Evolutionary conservation across 2,888 invertebrate species (phyloP).

Genomic region (Platycheirus rosarum): DNA sequence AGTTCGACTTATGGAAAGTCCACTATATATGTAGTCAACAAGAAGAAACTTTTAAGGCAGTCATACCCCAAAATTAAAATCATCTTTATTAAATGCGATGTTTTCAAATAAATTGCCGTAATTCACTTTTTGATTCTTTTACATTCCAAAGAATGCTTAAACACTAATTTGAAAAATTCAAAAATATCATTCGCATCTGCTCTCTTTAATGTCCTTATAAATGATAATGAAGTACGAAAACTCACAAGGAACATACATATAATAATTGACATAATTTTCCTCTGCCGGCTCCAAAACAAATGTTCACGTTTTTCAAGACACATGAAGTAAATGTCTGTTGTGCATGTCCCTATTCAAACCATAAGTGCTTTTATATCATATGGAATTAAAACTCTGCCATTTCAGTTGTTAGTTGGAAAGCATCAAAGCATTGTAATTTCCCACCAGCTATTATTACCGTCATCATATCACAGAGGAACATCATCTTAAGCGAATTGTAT

Average conservation of each 20-base stretch:
- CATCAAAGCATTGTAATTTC: conserved; percentile 40
- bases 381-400: conserved; percentile 26
- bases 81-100: too few species aligned
- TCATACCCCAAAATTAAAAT: too few species aligned
- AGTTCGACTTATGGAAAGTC: too few species aligned
- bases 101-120: too few species aligned
- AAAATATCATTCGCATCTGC: too few species aligned
- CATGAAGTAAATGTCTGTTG: neutral
- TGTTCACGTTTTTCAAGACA: conserved; percentile 3
- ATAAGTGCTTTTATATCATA: conserved; percentile 17
- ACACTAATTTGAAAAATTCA: too few species aligned
- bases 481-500: conserved; percentile 19
- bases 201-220: too few species aligned
- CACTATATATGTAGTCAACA: too few species aligned
- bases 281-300: conserved; percentile 1
- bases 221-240: too few species aligned
- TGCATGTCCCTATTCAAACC: neutral
- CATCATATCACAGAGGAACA: conserved; percentile 12
- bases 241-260: conserved; percentile 7
- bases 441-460: conserved; percentile 1
- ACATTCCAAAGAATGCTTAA: too few species aligned
- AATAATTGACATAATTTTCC: conserved; percentile 24
- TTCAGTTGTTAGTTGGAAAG: conserved; percentile 14
- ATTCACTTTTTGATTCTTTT: too few species aligned
- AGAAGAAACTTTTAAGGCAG: too few species aligned